Evolutionary conservation across 2,797 vertebrate genomes (phyloP), one percentile per base, ranked within the genome.

Genomic region (Falco biarmicus): DNA sequence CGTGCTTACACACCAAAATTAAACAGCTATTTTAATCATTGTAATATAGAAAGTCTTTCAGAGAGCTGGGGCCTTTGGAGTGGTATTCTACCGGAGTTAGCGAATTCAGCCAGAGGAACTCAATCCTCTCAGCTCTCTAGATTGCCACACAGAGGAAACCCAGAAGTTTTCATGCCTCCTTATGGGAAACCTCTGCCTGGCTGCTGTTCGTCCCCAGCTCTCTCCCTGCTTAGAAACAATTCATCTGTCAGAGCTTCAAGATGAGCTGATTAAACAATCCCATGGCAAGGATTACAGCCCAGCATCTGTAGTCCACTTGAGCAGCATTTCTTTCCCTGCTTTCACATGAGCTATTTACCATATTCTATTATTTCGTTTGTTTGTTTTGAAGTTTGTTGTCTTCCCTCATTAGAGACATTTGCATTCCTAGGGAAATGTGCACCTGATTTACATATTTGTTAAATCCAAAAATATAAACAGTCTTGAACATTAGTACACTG

Each of bases 381-480:
- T 95, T 90, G 88, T 78, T 95, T 95, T 93, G 69, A 93, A 84
- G 88, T 92, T 89, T 82, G 73, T 81, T 74, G 91, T 85, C 51
- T 78, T 47, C 78, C 63, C 95, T 94, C 93, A 87, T 87, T 85
- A 91, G 85, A 91, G 63, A 60, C 45, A 41, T 78, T 50, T 90
- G 63, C 85, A 73, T 94, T 97, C 90, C 80, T 13, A 71, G 92
- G 90, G 89, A 97, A 92, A 80, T 53, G 63, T 85, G 70, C 89
- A 95, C 88, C 90, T 86, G 87, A 95, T 93, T 91, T 89, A 80
- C 93, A 96, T 80, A 89, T 91, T 96, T 96, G 96, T 95, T 96
- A 75, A 92, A 90, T 34, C 92, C 73, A 78, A 82, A 92, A 95
- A 19, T 47, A 92, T 50, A 95, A 94, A 65, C 63, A 95, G 83